A percentile compares a stretch with the other conserved stretches of the same genome.
phyloP scores from a whole-genome alignment of 2,113 vertebrate genomes.

The Euleptes europaea region DNA sequence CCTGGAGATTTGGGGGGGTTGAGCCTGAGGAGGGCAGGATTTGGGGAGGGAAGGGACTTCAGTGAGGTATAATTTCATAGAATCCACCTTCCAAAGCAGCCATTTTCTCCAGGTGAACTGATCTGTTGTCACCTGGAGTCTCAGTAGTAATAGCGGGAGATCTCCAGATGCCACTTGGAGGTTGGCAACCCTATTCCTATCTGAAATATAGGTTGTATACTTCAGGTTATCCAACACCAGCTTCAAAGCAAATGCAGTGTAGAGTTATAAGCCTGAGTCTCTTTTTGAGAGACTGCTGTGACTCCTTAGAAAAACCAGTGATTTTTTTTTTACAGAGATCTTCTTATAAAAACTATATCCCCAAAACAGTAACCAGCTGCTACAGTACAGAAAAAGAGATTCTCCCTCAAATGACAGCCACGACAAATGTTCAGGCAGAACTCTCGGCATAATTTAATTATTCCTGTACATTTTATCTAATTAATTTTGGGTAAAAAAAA shows the following conservation, averaged over 20 bases:
- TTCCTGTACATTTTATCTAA: constrained; percentile 47
- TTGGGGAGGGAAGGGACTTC: too few species aligned
- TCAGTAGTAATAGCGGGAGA: neutral
- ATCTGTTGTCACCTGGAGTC: neutral
- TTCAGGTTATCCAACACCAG: neutral
- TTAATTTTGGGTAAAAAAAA: neutral
- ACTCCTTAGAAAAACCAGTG: neutral
- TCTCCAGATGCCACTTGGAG: neutral
- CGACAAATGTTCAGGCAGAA: constrained; percentile 45
- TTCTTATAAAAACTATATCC: constrained; percentile 9
- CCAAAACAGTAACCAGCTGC: neutral
- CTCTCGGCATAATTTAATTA: constrained; percentile 37
- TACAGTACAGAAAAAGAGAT: constrained; percentile 19
- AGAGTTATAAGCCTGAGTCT: neutral
- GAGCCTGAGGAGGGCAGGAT: too few species aligned
- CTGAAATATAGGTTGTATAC: neutral
- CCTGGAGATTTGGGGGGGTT: too few species aligned
- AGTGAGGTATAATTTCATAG: too few species aligned
- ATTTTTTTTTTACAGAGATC: neutral
- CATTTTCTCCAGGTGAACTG: too few species aligned
- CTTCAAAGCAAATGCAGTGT: neutral
- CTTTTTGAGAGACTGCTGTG: neutral
- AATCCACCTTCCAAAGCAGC: too few species aligned
- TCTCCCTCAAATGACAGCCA: constrained; percentile 19
- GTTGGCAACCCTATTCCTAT: neutral